Evolutionary conservation across 2,113 vertebrate species (phyloP).

Genomic region (Strix uralensis): DNA sequence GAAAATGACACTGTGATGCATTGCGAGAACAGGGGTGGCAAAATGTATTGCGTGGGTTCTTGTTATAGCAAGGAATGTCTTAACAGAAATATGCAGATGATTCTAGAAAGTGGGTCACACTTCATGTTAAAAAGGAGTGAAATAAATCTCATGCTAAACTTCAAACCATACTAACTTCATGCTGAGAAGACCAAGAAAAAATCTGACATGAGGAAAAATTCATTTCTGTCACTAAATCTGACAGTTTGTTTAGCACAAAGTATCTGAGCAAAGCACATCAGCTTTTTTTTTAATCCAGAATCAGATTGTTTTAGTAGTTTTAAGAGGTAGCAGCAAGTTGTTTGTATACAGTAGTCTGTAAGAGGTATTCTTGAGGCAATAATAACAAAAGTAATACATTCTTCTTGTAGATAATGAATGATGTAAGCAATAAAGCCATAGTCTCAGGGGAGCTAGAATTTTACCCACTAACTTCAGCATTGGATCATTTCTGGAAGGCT

Average conservation of each 20-base stretch:
- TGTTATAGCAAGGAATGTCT: not conserved
- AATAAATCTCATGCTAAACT: not conserved
- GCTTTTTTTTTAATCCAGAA: not conserved
- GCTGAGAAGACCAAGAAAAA: not conserved
- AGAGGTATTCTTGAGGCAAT: not conserved
- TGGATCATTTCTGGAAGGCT: not conserved
- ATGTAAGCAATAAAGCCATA: not conserved
- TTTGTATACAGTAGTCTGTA: not conserved
- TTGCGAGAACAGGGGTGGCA: fast-evolving
- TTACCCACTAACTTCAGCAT: not conserved
- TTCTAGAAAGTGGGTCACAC: not conserved
- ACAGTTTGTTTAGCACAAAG: not conserved
- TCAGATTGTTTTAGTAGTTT: not conserved
- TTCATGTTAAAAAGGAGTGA: not conserved
- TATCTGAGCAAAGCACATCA: not conserved
- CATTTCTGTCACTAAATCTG: not conserved
- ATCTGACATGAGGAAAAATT: not conserved
- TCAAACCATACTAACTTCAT: not conserved
- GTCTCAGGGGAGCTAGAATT: not conserved
- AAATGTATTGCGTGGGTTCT: not conserved
- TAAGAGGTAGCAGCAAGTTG: not conserved
- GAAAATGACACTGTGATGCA: fast-evolving
- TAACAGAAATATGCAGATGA: not conserved
- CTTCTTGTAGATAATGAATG: not conserved
- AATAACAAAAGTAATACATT: not conserved